Evolutionary conservation across 2,113 vertebrate genomes (phyloP), one percentile per base, ranked within the genome.

Genomic region (Indicator maculatus): DNA sequence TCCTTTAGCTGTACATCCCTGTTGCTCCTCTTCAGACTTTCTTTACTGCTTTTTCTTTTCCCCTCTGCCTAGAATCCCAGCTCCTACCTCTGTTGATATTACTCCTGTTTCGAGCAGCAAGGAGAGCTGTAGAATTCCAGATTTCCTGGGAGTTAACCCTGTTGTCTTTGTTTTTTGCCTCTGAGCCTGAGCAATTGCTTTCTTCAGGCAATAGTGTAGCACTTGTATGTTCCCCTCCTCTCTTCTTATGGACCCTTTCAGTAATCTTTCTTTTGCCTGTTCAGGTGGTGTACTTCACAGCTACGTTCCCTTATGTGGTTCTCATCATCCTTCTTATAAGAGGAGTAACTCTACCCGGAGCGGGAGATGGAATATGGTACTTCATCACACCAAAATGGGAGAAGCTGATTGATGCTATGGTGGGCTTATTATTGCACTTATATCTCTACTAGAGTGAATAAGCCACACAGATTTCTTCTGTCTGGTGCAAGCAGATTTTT

Each of bases 371-470:
- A 18, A 99, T 99, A 81, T 99, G 99, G 96, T 99, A 99, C 96
- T 99, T 99, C 96, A 99, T 99, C 97, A 99, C 99, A 0, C 99
- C 99, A 0, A 99, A 99, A 93, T 99, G 99, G 99, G 99, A 99
- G 97, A 99, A 99, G 90, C 98, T 99, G 23, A 98, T 96, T 1
- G 99, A 99, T 79, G 99, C 99, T 27, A 99, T 99, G 98, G 99
- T 99, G 97, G 45, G 98, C 75, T 93, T 72, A 23, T 53, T 63
- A 2, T 26, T 93, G 69, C 45, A 23, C n/a, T 88, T 55, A 5
- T 2, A 39, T 19, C 19, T 47, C 47, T 61, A 23, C 66, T 33
- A 27, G 78, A 80, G 16, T 12, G 64, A 71, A 64, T 9, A 52
- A 87, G 8, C 52, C 52, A 9, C 6, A 21, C 13, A 20, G 27